Evolutionary conservation across 2,888 invertebrate species (phyloP), one percentile per base, ranked within the genome.

Genomic region (Drosophila aldrichi): DNA sequence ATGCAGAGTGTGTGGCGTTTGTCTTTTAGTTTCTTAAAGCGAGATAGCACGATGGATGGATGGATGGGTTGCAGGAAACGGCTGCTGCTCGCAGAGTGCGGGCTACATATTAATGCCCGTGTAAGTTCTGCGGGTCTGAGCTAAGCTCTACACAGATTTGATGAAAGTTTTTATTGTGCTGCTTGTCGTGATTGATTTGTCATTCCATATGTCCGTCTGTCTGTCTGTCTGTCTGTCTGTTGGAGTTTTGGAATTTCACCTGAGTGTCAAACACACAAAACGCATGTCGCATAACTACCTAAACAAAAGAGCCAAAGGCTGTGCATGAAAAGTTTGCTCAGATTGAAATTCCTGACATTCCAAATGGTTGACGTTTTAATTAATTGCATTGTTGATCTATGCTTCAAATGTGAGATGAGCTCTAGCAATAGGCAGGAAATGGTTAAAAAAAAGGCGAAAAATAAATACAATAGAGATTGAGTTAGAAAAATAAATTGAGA

Each of bases 121-220:
- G 25, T 29, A 52, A 38, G 51, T 61, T 60, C n/a, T 41, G 25
- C 22, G n/a, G 22, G 32, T n/a, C 48, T 40, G 46, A 69, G 69
- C 46, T 70, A 52, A 44, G 55, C 51, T 56, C 41, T 25, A 29
- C 58, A 48, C 51, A 56, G 70, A 70, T 70, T 70, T 70, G 34
- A 61, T 62, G 43, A 61, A 62, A 69, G 54, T 59, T 60, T 34
- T 43, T 22, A 29, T 52, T 41, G 41, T 51, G 59, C 40, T 54
- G 16, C 61, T 44, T 43, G 67, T 41, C 61, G 51, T 51, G 70
- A 70, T 70, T 70, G 70, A 70, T 57, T 55, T 60, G 59, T 40
- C 49, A 34, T 36, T 34, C 16, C 22, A 22, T 22, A 16, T n/a
- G 43, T 49, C 18, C 2, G n/a, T n/a, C 18, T 8, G 43, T 7